These are phyloP conservation scores for Tor tambroides DNA, from an alignment of 2,113 vertebrate genomes.

Conservation along the genomic window DNA sequence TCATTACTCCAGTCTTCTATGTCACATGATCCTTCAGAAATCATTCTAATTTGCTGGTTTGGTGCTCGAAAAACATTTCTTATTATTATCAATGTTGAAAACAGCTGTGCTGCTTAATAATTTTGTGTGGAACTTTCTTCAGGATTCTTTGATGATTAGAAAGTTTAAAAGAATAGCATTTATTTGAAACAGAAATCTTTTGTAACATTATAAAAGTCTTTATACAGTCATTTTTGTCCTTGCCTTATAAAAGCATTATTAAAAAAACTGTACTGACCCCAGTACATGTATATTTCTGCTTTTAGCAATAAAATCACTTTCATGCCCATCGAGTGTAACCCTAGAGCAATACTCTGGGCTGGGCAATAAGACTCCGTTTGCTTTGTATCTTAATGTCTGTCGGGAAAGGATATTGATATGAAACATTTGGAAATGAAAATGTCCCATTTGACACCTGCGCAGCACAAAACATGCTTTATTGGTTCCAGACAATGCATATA, in stretches of 20 bases:
- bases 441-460: constrained; percentile 63
- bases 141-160: too few species aligned
- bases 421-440: constrained; percentile 60
- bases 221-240: too few species aligned
- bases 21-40: neutral
- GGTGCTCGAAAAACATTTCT: neutral
- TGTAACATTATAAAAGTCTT: too few species aligned
- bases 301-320: neutral
- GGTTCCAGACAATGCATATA: constrained; percentile 47
- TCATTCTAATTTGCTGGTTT: neutral
- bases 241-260: too few species aligned
- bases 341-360: neutral
- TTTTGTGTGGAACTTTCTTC: too few species aligned
- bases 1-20: neutral
- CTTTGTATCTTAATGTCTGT: constrained; percentile 17
- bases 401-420: constrained; percentile 9
- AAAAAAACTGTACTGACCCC: neutral
- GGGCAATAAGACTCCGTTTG: neutral
- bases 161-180: too few species aligned
- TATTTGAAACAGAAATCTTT: too few species aligned
- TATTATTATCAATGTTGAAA: too few species aligned
- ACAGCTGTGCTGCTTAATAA: too few species aligned
- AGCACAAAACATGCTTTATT: constrained; percentile 58
- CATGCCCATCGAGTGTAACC: neutral
- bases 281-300: neutral